These are phyloP conservation scores for Sesamia inferens DNA, from an alignment of 2,888 invertebrate species.

Conservation along the genomic window DNA sequence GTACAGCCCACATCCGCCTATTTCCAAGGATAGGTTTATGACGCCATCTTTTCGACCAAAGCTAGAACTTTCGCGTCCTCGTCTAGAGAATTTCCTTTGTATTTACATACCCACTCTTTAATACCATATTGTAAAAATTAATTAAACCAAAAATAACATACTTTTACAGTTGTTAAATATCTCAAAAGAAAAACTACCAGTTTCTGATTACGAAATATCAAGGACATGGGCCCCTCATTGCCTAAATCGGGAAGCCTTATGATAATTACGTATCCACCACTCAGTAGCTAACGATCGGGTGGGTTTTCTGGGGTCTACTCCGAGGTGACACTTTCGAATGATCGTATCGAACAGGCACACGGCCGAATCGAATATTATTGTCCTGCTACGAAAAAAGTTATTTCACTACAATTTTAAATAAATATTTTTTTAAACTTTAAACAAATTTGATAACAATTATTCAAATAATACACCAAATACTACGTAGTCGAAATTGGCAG, in stretches of 20 bases:
- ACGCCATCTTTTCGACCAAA: background rate
- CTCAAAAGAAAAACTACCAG: slow-evolving; percentile 40
- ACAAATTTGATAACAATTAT: too few relatives aligned
- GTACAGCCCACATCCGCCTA: background rate
- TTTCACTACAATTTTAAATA: too few relatives aligned
- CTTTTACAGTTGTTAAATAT: slow-evolving; percentile 19
- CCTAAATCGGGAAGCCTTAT: slow-evolving; percentile 73
- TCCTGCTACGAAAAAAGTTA: too few relatives aligned
- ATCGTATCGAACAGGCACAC: too few relatives aligned
- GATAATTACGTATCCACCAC: slow-evolving; percentile 48
- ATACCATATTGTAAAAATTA: slow-evolving; percentile 3
- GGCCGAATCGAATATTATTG: too few relatives aligned
- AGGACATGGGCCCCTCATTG: slow-evolving; percentile 70
- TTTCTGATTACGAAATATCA: slow-evolving; percentile 75
- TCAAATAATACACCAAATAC: too few relatives aligned
- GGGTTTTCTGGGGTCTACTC: background rate
- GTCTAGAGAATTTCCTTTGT: background rate
- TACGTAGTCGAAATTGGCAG: too few relatives aligned
- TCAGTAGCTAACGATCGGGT: background rate
- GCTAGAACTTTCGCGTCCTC: background rate
- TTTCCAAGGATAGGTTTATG: background rate
- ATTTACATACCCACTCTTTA: background rate
- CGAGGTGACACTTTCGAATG: too few relatives aligned
- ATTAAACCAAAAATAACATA: slow-evolving; percentile 8
- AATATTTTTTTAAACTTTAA: too few relatives aligned